Percentiles rank a stretch among this genome's conserved stretches.
Evolutionary conservation across 2,888 invertebrate genomes (phyloP).

Genomic region (Polietes domitor): DNA sequence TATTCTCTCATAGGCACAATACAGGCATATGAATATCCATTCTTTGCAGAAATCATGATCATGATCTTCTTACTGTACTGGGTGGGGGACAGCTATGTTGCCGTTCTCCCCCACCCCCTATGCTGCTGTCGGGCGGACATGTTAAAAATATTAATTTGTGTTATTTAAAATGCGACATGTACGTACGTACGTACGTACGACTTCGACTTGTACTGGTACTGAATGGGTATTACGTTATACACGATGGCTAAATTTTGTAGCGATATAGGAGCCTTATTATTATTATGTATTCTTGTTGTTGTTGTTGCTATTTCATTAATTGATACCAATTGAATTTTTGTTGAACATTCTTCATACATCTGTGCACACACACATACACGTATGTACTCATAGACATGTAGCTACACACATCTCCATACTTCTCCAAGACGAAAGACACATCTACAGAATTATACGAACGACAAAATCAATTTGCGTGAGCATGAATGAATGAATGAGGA

Average conservation of each 20-base stretch:
- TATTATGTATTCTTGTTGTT: neutral
- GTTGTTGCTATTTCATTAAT: constrained; percentile 22
- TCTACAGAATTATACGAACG: neutral
- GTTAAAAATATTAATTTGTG: constrained; percentile 32
- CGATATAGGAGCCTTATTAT: neutral
- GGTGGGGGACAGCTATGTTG: neutral
- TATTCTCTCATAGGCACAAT: no score
- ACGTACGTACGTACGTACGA: no score
- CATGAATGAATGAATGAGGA: neutral
- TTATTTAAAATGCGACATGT: neutral
- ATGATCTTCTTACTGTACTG: no score
- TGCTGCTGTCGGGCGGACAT: neutral
- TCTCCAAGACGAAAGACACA: neutral
- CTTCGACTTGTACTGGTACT: no score
- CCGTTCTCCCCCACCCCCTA: neutral
- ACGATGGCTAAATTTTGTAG: neutral
- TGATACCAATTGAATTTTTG: constrained; percentile 17
- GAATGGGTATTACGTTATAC: neutral
- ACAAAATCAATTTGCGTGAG: neutral
- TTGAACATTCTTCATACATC: constrained; percentile 5
- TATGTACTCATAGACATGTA: no score
- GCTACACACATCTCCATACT: neutral
- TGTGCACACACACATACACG: no score
- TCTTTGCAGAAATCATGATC: no score
- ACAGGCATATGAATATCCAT: no score